Percentiles rank a stretch among this genome's conserved stretches.
Conservation (phyloP, 1,140 invertebrate species). For the Solen grandis region DNA sequence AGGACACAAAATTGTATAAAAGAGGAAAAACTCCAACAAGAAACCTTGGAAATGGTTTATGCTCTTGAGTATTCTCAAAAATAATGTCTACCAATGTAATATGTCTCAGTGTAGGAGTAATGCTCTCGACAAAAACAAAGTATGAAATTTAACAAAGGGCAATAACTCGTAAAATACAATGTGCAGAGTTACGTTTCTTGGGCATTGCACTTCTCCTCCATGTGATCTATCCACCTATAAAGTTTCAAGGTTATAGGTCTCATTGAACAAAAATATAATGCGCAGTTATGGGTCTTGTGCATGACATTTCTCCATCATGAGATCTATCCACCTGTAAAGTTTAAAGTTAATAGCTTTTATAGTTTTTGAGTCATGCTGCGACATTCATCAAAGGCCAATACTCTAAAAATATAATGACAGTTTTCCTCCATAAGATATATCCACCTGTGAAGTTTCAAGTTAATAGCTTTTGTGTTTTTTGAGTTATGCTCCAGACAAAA, state of each 20-base stretch:
- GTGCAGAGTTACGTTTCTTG: neutral
- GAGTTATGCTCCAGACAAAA: neutral
- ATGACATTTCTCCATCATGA: slow-evolving; percentile 15
- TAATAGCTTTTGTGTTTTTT: neutral
- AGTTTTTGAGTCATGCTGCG: too few species aligned
- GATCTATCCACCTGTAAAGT: slow-evolving; percentile 14
- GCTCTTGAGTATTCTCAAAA: too few species aligned
- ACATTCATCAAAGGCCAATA: neutral
- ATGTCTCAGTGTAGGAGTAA: too few species aligned
- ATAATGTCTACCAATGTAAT: too few species aligned
- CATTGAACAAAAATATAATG: neutral
- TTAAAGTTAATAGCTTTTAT: neutral
- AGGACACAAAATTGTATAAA: too few species aligned
- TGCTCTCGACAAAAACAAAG: too few species aligned
- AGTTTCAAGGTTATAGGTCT: neutral
- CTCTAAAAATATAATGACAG: neutral
- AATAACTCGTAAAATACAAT: too few species aligned
- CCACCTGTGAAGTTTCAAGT: neutral
- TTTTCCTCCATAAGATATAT: neutral
- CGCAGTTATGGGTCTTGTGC: slow-evolving; percentile 20
- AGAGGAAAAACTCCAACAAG: too few species aligned
- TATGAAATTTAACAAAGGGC: too few species aligned
- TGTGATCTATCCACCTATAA: neutral
- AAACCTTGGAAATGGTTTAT: too few species aligned
- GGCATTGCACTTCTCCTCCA: neutral